Evolutionary conservation across 2,888 invertebrate species (phyloP), one percentile per base, ranked within the genome.

Genomic region (Hyposoter dolosus): DNA sequence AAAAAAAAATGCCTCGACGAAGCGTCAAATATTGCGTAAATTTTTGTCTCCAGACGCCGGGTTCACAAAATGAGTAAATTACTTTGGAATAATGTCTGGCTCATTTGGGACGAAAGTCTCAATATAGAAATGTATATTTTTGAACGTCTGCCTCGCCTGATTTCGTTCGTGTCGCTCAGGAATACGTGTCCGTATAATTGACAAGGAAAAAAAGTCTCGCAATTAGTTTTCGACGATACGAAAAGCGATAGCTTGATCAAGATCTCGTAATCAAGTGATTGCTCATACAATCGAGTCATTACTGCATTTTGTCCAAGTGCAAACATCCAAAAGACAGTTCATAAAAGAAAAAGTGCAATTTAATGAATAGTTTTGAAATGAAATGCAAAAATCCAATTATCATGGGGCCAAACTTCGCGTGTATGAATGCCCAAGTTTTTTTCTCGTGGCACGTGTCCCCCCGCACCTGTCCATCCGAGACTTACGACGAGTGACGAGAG

Each of bases 381-480:
- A 9, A 10, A 5, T 5, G 19, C 17, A 19, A 50, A 35, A 15
- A 63, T 66, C 7, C 23, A 69, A 69, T 69, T 28, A 53, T 15
- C 23, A 23, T 43, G 43, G 47, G 40, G 40, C 40, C 43, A 10
- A 15, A 15, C 47, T 17, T 56, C 32, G 45, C 53, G 43, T 45
- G 65, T 79, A 23, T 40, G 35, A 10, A 76, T 40, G n/a, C 35
- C 19, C 5, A 32, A 43, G 35, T 28, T 43, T 53, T 80, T 75
- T 74, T 79, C 32, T 47, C 50, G 69, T 32, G 88, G 86, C 88
- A 87, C 89, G 88, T 87, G 89, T 86, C 79, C 72, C 79, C 72
- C 43, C 72, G 60, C 88, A 89, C 88, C 87, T 89, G 88, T 87
- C 86, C 83, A 69, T 82, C 72, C 74, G 40, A 71, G 72, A 83